Conservation (phyloP, 2,113 vertebrate species). For the Xenopus tropicalis region UCB_Xtro_10.0 CM004443.2:45969501-45970000, state of each 20-base stretch:
- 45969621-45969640: neutral
- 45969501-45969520: too few relatives aligned
- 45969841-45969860: neutral
- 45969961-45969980: constrained; percentile 70
- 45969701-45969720: constrained; percentile 61
- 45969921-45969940: constrained; percentile 49
- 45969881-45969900: neutral
- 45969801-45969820: constrained; percentile 40
- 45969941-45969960: constrained; percentile 63
- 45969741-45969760: constrained; percentile 56
- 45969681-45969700: constrained; percentile 52
- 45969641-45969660: neutral
- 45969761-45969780: constrained; percentile 53
- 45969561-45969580: too few relatives aligned
- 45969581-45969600: too few relatives aligned
- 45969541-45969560: too few relatives aligned
- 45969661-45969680: constrained; percentile 45
- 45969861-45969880: neutral
- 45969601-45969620: too few relatives aligned
- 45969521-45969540: too few relatives aligned
- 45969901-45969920: neutral
- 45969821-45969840: constrained; percentile 9
- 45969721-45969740: constrained; percentile 60
- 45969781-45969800: constrained; percentile 53
- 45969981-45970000: constrained; percentile 78